A percentile compares a stretch with the other conserved stretches of the same genome.
These are phyloP conservation scores for Thalassaphorura encarpata DNA, from an alignment of 1,140 invertebrate genomes.

Conservation along the genomic window DNA sequence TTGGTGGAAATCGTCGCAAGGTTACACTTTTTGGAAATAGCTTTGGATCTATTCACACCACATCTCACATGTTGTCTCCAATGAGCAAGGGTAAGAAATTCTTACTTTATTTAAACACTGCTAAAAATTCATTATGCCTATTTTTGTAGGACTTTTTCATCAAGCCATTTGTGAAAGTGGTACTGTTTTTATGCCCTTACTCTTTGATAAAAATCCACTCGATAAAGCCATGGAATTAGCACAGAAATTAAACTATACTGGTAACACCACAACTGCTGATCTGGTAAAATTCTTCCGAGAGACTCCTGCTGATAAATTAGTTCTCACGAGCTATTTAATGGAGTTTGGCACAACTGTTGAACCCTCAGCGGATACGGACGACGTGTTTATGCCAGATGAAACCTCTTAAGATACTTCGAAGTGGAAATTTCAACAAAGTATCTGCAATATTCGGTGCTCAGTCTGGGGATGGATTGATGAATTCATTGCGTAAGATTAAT, in stretches of 20 bases:
- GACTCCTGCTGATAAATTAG: background rate
- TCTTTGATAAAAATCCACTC: background rate
- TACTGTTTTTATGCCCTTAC: background rate
- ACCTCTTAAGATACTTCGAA: background rate
- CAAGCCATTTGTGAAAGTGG: background rate
- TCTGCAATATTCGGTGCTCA: background rate
- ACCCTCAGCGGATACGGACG: background rate
- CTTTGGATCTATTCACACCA: constrained; percentile 5
- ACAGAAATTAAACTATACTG: background rate
- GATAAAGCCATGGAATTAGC: background rate
- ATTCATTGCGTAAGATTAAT: constrained; percentile 1
- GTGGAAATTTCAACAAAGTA: background rate
- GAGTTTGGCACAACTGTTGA: background rate
- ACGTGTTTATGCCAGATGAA: constrained; percentile 7
- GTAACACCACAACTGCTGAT: background rate
- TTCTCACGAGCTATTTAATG: background rate
- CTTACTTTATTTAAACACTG: background rate
- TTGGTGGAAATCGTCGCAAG: constrained; percentile 16
- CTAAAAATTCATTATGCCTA: background rate
- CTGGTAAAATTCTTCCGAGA: background rate
- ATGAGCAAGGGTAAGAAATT: constrained; percentile 7
- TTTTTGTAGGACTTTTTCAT: constrained; percentile 3
- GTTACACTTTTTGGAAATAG: constrained; percentile 13
- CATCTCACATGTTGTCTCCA: constrained; percentile 11
- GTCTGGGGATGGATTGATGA: background rate